Evolutionary conservation across 1,140 invertebrate genomes (phyloP).

Genomic region (Cyclargus thomasi): DNA sequence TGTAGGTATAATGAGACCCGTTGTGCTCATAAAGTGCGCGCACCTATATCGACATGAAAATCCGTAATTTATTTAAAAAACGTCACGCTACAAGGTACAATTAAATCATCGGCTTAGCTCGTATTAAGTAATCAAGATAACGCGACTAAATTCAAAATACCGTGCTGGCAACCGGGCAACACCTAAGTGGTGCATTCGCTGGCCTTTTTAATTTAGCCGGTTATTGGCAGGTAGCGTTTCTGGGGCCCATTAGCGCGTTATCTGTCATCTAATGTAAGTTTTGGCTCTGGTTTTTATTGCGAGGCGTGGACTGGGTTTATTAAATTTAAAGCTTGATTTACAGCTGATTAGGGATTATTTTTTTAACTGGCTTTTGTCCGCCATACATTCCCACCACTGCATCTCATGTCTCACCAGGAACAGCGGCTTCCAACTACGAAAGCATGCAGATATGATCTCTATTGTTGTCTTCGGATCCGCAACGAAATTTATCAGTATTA

Average conservation of each 20-base stretch:
- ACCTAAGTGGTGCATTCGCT: neutral
- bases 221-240: neutral
- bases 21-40: neutral
- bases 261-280: neutral
- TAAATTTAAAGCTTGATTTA: slow-evolving; percentile 4
- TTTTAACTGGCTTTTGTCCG: too few species aligned
- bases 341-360: neutral
- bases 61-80: neutral
- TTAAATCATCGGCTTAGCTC: neutral
- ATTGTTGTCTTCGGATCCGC: too few species aligned
- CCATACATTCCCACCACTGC: too few species aligned
- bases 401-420: too few species aligned
- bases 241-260: neutral
- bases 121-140: neutral
- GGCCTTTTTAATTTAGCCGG: neutral
- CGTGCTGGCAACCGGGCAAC: neutral
- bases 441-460: too few species aligned
- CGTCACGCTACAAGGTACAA: neutral
- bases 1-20: neutral
- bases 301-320: neutral
- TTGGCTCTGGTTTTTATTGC: neutral
- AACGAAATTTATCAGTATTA: too few species aligned
- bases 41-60: neutral
- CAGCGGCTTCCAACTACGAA: too few species aligned
- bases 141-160: neutral